These are phyloP conservation scores for Caenorhabditis afra DNA, from an alignment of 2,888 invertebrate genomes.

Conservation along the genomic window DNA sequence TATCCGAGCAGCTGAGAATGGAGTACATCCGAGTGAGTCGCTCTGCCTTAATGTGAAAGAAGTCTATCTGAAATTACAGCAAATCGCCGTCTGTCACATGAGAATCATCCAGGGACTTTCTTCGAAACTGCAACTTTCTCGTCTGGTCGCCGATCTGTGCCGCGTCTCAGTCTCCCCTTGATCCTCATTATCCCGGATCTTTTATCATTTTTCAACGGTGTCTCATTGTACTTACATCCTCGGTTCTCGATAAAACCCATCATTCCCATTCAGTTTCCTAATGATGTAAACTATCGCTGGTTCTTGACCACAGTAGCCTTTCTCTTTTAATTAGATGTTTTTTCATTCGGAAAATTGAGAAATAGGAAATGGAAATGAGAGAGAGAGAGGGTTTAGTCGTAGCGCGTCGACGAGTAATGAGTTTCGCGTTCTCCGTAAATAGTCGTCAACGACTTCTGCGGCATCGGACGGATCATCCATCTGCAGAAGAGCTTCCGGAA, in stretches of 20 bases:
- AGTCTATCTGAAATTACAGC: conserved; percentile 83
- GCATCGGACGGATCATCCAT: conserved; percentile 48
- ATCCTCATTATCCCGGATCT: neutral
- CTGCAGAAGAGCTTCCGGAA: conserved; percentile 56
- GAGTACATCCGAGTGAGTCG: conserved; percentile 87
- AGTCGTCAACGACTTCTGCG: conserved; percentile 40
- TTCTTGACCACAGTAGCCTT: no score
- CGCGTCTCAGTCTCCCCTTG: conserved; percentile 20
- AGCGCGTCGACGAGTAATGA: conserved; percentile 44
- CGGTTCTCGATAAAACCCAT: no score
- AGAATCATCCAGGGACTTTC: conserved; percentile 90
- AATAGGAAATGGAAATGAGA: neutral
- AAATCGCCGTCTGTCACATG: conserved; percentile 93
- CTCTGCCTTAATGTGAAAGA: neutral
- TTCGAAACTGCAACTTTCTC: conserved; percentile 92
- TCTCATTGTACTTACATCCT: no score
- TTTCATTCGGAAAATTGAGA: conserved; percentile 1
- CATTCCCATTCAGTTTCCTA: no score
- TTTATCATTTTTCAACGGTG: neutral
- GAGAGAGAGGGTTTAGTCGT: conserved; percentile 18
- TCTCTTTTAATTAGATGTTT: neutral
- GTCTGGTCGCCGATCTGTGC: conserved; percentile 90
- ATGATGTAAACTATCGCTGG: no score
- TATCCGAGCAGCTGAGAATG: conserved; percentile 89
- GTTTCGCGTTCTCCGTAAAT: conserved; percentile 43